These are phyloP conservation scores for Oxytorus armatus DNA, from an alignment of 2,888 invertebrate species.

Conservation along the genomic window DNA sequence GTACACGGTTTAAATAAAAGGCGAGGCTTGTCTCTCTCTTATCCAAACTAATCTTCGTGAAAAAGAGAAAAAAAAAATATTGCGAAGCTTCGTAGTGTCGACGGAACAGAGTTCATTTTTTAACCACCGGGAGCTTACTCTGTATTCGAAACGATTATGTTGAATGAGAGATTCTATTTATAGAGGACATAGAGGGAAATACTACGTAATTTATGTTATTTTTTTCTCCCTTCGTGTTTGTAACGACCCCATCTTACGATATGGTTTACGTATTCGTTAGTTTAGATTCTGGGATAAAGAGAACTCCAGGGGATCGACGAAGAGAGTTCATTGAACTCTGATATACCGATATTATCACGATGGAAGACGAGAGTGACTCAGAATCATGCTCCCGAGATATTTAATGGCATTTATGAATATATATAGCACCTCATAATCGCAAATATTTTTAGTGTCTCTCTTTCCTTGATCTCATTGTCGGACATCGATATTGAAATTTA, in stretches of 20 bases:
- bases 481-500: background rate
- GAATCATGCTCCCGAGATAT: conserved; percentile 47
- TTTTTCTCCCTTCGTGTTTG: conserved; percentile 44
- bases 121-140: conserved; percentile 13
- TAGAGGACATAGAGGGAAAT: conserved; percentile 26
- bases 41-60: conserved; percentile 29
- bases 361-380: conserved; percentile 45
- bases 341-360: conserved; percentile 51
- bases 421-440: conserved; percentile 26
- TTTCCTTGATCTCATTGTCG: conserved; percentile 25
- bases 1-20: conserved; percentile 20
- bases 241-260: conserved; percentile 34
- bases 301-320: conserved; percentile 50
- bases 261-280: conserved; percentile 44
- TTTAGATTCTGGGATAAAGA: conserved; percentile 43
- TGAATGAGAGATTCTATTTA: conserved; percentile 52
- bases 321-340: conserved; percentile 58
- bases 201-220: conserved; percentile 43
- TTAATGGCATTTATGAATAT: conserved; percentile 10
- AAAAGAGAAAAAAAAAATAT: conserved; percentile 24
- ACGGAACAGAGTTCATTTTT: conserved; percentile 24
- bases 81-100: conserved; percentile 32
- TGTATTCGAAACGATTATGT: conserved; percentile 41
- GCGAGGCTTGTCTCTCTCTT: conserved; percentile 17
- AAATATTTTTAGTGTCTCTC: background rate